Base-by-base conservation (phyloP, 2,113 vertebrate genomes). In the Scomber japonicus region DNA sequence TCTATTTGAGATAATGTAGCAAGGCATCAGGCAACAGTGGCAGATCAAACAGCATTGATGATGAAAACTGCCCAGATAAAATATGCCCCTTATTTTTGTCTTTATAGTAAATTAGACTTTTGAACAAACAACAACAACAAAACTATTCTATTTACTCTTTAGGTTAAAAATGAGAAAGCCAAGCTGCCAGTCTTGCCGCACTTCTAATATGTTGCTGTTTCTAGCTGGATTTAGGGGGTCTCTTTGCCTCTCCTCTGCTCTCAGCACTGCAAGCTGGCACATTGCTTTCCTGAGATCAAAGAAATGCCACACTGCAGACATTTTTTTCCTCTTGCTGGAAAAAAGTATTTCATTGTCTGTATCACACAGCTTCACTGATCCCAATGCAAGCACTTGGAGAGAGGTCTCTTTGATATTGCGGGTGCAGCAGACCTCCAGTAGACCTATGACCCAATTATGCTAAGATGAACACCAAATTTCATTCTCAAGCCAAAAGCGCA, bases 241-340 rank as follows among this genome's bases (percentile, higher is more conserved):
- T 73, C 5, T 75, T 71, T 80, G 74, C 68, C 73, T 51, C 69
- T 82, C 35, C n/a, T 69, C 27, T 51, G 65, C 56, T 78, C 53
- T 44, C 6, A 80, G 75, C 27, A 62, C 16, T 85, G 61, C 57
- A 84, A 84, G 75, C 40, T 85, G 71, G 60, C 67, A 85, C 51
- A 80, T 72, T 77, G 67, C 62, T 84, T 80, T 71, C n/a, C 60
- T 49, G 60, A 89, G 89, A 89, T 89, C 81, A 88, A 88, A 91
- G 79, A 71, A 80, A 49, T 88, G 81, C 68, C 74, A 81, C 64
- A 81, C 30, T 62, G 76, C 68, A 69, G 74, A 55, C 62, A 51
- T 64, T 56, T 79, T 72, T 84, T 51, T 59, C 61, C 73, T 71
- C 62, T 49, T 44, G 40, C 76, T 65, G 51, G 51, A 71, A 9